A percentile compares a stretch with the other conserved stretches of the same genome.
Evolutionary conservation across 2,797 vertebrate species (phyloP).

Genomic region (Nyctalus aviator): DNA sequence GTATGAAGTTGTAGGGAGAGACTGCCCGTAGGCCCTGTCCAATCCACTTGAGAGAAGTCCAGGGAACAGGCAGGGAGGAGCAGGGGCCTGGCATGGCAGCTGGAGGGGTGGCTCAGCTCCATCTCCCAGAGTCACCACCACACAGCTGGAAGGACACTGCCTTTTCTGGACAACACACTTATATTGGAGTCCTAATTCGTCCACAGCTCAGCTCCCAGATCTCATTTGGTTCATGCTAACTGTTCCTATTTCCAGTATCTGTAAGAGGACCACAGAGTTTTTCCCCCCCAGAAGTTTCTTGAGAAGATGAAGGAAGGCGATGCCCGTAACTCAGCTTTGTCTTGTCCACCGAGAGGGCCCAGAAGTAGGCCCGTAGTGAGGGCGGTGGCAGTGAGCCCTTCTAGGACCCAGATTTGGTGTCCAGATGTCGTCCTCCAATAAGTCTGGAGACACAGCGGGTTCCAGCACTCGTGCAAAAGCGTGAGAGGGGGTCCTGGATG

Average conservation of each 20-base stretch:
- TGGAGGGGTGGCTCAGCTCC: fast-evolving
- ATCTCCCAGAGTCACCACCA: fast-evolving
- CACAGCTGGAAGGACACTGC: fast-evolving
- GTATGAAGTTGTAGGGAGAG: no score
- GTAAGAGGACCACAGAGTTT: not conserved
- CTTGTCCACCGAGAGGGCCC: not conserved
- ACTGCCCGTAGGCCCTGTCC: fast-evolving
- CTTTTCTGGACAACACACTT: not conserved
- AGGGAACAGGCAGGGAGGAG: no score
- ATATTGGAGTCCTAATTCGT: not conserved
- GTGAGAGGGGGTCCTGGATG: fast-evolving
- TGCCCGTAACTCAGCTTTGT: not conserved
- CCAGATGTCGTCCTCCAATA: not conserved
- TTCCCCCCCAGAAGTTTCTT: not conserved
- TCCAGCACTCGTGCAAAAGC: not conserved
- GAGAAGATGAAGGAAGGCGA: no score
- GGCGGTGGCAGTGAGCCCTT: fast-evolving
- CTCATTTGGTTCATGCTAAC: no score
- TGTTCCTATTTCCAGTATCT: not conserved
- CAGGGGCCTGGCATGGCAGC: fast-evolving
- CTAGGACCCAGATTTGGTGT: not conserved
- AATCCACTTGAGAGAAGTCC: not conserved
- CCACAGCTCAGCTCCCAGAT: not conserved
- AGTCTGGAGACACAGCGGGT: not conserved
- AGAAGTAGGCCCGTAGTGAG: not conserved